Percentiles rank a stretch among this genome's conserved stretches.
Conservation (phyloP, 1,140 invertebrate genomes). For the Pseudoatta argentina region DNA sequence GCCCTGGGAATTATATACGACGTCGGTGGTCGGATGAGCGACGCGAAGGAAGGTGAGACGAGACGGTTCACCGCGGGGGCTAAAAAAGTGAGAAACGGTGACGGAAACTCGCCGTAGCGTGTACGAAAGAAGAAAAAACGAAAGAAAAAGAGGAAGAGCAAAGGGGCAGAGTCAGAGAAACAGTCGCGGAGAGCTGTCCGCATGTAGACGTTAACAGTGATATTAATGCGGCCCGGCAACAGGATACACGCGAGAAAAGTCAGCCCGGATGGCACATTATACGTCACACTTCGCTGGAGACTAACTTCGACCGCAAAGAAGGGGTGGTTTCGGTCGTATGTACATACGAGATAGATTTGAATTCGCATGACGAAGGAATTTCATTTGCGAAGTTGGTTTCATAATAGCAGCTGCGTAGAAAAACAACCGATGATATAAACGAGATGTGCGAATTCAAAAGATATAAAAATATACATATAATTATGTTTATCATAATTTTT, state of each 20-base stretch:
- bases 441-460: constrained; percentile 12
- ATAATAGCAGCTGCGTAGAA: neutral
- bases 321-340: neutral
- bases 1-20: constrained; percentile 66
- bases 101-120: constrained; percentile 19
- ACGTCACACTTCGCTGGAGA: constrained; percentile 31
- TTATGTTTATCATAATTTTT: constrained; percentile 6
- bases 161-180: constrained; percentile 32
- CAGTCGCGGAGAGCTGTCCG: constrained; percentile 54
- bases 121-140: neutral
- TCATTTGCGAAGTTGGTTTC: constrained; percentile 9
- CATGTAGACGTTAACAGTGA: constrained; percentile 58
- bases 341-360: neutral
- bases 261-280: constrained; percentile 28
- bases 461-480: constrained; percentile 9
- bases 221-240: constrained; percentile 58
- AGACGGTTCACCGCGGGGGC: neutral
- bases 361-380: constrained; percentile 5
- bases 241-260: constrained; percentile 53
- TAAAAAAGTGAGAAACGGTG: constrained; percentile 57
- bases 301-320: constrained; percentile 41
- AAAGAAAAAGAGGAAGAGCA: neutral
- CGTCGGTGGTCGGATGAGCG: constrained; percentile 15
- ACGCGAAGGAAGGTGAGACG: constrained; percentile 10
- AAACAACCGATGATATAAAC: neutral